Conservation (phyloP, 2,797 vertebrate genomes). For the Takifugu ocellatus region DNA sequence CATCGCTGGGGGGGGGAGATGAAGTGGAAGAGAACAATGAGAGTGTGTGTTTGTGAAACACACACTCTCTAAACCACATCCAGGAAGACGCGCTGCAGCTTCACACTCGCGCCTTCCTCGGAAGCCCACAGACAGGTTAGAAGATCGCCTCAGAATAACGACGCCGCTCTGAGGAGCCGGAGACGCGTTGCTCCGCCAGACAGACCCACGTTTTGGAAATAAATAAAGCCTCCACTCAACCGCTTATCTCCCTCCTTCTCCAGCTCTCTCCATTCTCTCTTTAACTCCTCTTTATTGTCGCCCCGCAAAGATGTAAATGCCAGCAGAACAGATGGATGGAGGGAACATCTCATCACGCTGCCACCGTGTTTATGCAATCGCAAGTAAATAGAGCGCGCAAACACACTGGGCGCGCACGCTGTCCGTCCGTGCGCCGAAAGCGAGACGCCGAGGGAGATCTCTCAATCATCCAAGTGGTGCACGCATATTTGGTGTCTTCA, state of each 20-base stretch:
- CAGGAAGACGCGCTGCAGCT: conserved; percentile 39
- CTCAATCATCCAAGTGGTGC: conserved; percentile 45
- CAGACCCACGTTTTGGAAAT: too few species aligned
- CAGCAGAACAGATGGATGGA: conserved; percentile 72
- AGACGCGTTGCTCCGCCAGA: too few species aligned
- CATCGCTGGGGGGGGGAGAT: conserved; percentile 63
- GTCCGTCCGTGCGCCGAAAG: conserved; percentile 15
- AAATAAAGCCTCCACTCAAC: conserved; percentile 1
- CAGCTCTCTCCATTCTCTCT: conserved; percentile 2
- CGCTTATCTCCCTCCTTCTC: conserved; percentile 26
- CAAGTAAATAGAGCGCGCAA: conserved; percentile 43
- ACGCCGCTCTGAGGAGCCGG: too few species aligned
- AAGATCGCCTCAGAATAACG: conserved; percentile 26
- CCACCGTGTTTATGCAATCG: conserved; percentile 64
- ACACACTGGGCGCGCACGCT: conserved; percentile 15
- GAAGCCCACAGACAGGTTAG: conserved; percentile 20
- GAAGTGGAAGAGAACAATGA: conserved; percentile 61
- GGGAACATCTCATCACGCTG: conserved; percentile 62
- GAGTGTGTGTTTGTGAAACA: background rate
- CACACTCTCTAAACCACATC: conserved; percentile 35
- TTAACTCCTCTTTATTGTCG: conserved; percentile 37
- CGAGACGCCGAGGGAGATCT: conserved; percentile 50
- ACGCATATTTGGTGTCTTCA: conserved; percentile 39
- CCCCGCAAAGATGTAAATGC: conserved; percentile 58
- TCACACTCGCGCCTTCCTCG: conserved; percentile 20